Evolutionary conservation across 2,888 invertebrate genomes (phyloP), one percentile per base, ranked within the genome.

Genomic region (Thera britannica): DNA sequence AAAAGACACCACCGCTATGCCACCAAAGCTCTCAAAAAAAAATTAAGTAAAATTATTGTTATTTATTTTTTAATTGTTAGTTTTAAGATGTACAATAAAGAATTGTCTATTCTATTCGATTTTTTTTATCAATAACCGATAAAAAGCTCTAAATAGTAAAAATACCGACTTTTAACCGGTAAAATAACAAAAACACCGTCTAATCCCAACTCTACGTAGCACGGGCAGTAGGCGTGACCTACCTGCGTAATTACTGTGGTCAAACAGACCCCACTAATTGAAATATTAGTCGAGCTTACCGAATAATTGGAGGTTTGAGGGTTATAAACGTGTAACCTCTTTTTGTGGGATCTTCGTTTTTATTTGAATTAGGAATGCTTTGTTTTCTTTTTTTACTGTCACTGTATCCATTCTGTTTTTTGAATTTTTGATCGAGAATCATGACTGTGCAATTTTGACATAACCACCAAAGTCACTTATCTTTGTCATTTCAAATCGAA

Each of bases 251-350:
- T 63, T 62, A 66, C 59, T 12, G 11, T 54, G 56, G 8, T 57
- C 59, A 62, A 38, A 51, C 48, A 56, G 23, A 68, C 59, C 7
- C n/a, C 9, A 55, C 62, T 63, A 69, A 69, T 69, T 69, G 69
- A 66, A 59, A 63, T 62, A 69, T 69, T 63, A 59, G 56, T 11
- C 51, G 36, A 7, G 46, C 62, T 63, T 60, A 69, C 69, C 56
- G 65, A 49, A 63, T 69, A 69, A 69, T 69, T 66, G 62, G 4
- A 49, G 64, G 59, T 36, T 69, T 66, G 52, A 4, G 59, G 64
- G 59, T 41, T 69, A 35, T 54, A 36, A 67, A 54, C 12, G 38
- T 62, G 57, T 64, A 65, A 60, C 59, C 59, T n/a, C n/a, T 55
- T 57, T 62, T 46, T 54, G 54, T 54, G 49, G 51, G 6, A 6